A percentile compares a stretch with the other conserved stretches of the same genome.
These are phyloP conservation scores for Anthophora plumipes DNA, from an alignment of 2,888 invertebrate genomes.

Conservation along the genomic window DNA sequence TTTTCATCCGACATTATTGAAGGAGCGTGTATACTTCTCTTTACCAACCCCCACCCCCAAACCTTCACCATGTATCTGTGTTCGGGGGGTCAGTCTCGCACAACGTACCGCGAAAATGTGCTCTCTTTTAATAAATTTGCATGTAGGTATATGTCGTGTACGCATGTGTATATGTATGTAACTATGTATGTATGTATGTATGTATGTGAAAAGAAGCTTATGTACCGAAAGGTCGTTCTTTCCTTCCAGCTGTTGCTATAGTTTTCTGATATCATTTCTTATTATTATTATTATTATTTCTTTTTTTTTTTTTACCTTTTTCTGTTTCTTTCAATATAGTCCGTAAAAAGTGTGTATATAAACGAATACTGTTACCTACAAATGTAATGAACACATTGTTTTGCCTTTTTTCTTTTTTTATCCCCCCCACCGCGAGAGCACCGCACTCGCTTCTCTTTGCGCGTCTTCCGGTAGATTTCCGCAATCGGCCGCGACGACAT, in stretches of 20 bases:
- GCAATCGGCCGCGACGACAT: conserved; percentile 39
- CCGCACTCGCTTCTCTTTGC: conserved; percentile 11
- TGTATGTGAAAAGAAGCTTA: conserved; percentile 21
- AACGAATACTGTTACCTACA: conserved; percentile 82
- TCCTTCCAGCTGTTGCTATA: background rate
- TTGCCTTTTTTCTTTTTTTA: conserved; percentile 60
- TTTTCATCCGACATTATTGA: conserved; percentile 20
- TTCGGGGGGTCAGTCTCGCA: too few species aligned
- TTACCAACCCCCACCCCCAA: background rate
- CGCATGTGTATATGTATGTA: background rate
- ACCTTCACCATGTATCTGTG: too few species aligned
- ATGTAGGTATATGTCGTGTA: background rate
- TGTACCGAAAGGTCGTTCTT: conserved; percentile 15
- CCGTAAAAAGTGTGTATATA: conserved; percentile 73
- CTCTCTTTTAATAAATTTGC: background rate
- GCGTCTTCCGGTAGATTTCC: conserved; percentile 41
- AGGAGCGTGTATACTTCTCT: conserved; percentile 8
- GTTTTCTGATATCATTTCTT: background rate
- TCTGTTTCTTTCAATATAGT: conserved; percentile 58
- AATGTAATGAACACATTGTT: conserved; percentile 82
- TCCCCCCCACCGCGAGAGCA: conserved; percentile 28
- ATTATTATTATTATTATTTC: background rate
- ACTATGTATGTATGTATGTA: background rate
- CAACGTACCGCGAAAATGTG: background rate
- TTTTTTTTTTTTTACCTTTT: conserved; percentile 41